Conservation (phyloP, 2,113 vertebrate genomes). For the chimpanzee (Pan troglodytes) region DNA sequence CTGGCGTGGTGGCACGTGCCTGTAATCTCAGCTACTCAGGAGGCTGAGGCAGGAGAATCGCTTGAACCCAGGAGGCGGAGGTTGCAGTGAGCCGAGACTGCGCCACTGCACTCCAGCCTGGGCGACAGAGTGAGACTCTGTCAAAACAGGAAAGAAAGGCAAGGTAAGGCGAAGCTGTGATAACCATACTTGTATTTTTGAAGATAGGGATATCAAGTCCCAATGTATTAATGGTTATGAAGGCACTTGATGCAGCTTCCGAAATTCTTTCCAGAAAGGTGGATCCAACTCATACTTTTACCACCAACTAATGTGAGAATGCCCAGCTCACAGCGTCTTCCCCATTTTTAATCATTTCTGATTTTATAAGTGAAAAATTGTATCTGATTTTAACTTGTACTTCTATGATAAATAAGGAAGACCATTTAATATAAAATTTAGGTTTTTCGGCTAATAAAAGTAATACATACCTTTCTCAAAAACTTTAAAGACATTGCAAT, state of each 20-base stretch:
- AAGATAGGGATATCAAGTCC: background rate
- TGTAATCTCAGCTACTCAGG: no score
- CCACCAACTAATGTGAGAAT: background rate
- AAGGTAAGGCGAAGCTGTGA: background rate
- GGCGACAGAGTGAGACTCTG: no score
- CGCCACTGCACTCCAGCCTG: no score
- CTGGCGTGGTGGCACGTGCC: rapidly evolving
- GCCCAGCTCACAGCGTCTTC: background rate
- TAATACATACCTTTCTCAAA: background rate
- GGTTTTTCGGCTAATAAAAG: background rate
- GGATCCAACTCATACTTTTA: background rate
- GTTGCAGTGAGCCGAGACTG: no score
- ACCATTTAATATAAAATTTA: background rate
- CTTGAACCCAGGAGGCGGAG: no score
- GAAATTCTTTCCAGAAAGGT: background rate
- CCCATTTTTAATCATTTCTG: background rate
- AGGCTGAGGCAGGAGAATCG: no score
- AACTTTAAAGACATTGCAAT: background rate
- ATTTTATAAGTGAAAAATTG: background rate
- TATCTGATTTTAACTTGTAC: background rate
- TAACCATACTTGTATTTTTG: background rate
- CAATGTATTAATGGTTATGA: background rate
- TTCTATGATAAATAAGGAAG: background rate
- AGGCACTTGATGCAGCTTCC: background rate
- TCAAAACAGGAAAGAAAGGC: no score